phyloP scores from a whole-genome alignment of 2,888 invertebrate genomes.

The Luperina testacea region DNA sequence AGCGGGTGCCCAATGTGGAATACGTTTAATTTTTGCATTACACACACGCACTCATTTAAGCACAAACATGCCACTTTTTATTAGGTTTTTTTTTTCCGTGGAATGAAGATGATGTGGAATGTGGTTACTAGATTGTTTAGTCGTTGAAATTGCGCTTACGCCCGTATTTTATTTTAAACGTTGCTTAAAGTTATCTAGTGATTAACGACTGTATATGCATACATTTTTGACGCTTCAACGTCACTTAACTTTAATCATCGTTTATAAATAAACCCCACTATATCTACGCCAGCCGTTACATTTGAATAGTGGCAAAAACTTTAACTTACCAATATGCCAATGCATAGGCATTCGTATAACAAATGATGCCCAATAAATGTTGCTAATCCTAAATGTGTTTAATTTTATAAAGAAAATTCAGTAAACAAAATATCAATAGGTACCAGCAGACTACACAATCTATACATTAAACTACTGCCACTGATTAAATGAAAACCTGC shows the following conservation, averaged over 20 bases:
- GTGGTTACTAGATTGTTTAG: slow-evolving; percentile 48
- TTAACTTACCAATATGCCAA: not conserved
- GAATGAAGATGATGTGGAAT: slow-evolving; percentile 24
- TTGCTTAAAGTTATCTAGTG: not conserved
- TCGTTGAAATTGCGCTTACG: slow-evolving; percentile 26
- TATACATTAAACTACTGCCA: slow-evolving; percentile 25
- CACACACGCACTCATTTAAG: not conserved
- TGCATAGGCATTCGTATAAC: too few relatives aligned
- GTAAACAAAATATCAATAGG: not conserved
- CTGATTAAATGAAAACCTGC: slow-evolving; percentile 45
- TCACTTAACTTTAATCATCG: not conserved
- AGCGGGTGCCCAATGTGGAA: too few relatives aligned
- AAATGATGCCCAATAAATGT: not conserved
- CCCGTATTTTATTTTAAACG: slow-evolving; percentile 1
- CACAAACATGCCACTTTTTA: not conserved
- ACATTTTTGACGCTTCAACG: not conserved
- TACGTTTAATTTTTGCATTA: not conserved
- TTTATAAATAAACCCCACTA: not conserved
- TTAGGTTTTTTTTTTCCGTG: not conserved
- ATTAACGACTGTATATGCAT: not conserved
- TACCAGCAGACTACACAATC: not conserved
- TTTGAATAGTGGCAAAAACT: slow-evolving; percentile 46
- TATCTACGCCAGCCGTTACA: slow-evolving; percentile 27
- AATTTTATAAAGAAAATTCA: not conserved
- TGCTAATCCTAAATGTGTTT: not conserved